A percentile compares a stretch with the other conserved stretches of the same genome.
Evolutionary conservation across 2,888 invertebrate species (phyloP).

Genomic region (Dolomedes plantarius): DNA sequence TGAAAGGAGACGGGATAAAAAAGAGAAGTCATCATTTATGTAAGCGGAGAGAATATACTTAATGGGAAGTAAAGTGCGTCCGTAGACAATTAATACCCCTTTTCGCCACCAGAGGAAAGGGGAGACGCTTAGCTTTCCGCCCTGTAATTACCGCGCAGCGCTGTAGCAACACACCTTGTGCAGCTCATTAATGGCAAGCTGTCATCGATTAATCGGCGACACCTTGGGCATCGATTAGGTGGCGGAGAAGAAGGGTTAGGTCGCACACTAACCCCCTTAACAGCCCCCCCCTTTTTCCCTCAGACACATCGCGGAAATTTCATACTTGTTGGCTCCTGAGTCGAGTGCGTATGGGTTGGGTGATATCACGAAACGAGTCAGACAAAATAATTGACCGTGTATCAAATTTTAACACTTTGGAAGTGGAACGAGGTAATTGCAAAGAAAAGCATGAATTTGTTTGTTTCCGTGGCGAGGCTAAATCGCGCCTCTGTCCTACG

Average conservation of each 20-base stretch:
- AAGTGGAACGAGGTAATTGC: not conserved
- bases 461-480: no score
- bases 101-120: constrained; percentile 8
- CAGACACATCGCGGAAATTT: not conserved
- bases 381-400: not conserved
- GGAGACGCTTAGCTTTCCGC: not conserved
- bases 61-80: constrained; percentile 11
- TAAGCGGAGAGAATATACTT: constrained; percentile 18
- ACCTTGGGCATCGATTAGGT: constrained; percentile 8
- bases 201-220: constrained; percentile 23
- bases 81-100: constrained; percentile 7
- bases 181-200: constrained; percentile 3
- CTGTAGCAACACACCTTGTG: constrained; percentile 5
- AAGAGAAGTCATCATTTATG: constrained; percentile 25
- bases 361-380: not conserved
- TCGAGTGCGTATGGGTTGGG: no score
- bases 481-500: no score
- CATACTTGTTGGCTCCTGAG: not conserved
- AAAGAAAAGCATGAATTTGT: no score
- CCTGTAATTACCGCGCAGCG: not conserved
- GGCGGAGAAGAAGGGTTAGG: not conserved
- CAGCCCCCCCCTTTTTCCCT: no score
- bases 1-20: not conserved
- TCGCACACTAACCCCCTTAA: no score
- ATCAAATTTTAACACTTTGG: not conserved